These are phyloP conservation scores for Pachyramphus minor DNA, from an alignment of 2,113 vertebrate species.

Conservation along the genomic window DNA sequence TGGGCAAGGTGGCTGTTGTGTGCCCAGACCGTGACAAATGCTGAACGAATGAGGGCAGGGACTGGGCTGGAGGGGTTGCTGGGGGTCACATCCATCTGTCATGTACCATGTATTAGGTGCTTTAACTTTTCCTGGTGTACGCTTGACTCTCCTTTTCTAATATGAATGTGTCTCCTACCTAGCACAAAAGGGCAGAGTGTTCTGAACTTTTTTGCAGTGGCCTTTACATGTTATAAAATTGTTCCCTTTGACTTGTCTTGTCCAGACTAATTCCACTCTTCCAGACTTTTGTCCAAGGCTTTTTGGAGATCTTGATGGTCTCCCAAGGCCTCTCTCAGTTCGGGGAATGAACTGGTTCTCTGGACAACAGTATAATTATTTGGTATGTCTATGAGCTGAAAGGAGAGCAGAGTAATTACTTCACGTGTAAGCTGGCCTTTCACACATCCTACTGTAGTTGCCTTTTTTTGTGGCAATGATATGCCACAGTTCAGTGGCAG, in stretches of 20 bases:
- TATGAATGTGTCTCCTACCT: neutral
- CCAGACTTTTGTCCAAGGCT: neutral
- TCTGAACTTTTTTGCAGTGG: neutral
- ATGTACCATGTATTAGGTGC: neutral
- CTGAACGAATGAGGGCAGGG: neutral
- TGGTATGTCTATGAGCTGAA: neutral
- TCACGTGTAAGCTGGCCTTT: neutral
- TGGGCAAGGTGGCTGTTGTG: neutral
- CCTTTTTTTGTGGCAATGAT: neutral
- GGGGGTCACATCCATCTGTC: neutral
- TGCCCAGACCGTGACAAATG: neutral
- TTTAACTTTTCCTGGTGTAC: neutral
- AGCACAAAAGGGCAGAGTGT: neutral
- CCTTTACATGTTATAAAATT: neutral
- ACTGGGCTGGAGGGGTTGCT: neutral
- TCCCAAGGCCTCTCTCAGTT: neutral
- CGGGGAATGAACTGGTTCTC: neutral
- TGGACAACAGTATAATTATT: neutral
- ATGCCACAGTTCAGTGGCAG: no score
- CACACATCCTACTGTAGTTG: neutral
- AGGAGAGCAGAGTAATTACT: neutral
- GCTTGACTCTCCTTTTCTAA: neutral
- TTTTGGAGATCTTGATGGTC: neutral
- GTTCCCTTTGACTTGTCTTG: neutral
- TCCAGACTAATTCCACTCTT: neutral